These are phyloP conservation scores for Germaria angustata DNA, from an alignment of 2,888 invertebrate species.

Conservation along the genomic window DNA sequence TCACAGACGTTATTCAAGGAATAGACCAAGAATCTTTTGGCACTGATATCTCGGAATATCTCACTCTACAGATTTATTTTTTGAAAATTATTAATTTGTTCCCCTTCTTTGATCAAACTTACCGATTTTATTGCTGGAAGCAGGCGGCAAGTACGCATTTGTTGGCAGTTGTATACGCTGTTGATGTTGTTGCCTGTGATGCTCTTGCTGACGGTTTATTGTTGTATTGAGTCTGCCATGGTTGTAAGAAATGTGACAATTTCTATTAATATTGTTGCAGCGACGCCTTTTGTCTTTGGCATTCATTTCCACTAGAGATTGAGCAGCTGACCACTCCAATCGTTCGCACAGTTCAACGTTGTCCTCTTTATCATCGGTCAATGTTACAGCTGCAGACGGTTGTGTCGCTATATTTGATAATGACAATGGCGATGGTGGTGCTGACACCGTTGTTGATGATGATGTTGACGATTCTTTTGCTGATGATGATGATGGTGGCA, in stretches of 20 bases:
- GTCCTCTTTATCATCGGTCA: conserved; percentile 59
- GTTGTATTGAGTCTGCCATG: background rate
- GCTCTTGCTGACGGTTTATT: conserved; percentile 21
- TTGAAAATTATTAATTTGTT: background rate
- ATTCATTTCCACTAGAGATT: conserved; percentile 79
- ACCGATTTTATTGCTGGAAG: conserved; percentile 51
- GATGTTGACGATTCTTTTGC: conserved; percentile 29
- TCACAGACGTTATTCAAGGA: too few species aligned
- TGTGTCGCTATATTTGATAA: conserved; percentile 33
- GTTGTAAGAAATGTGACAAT: conserved; percentile 4
- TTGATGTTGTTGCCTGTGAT: conserved; percentile 1
- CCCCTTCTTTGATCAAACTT: conserved; percentile 14
- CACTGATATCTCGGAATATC: background rate
- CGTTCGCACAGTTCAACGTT: conserved; percentile 75
- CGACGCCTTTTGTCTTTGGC: conserved; percentile 75
- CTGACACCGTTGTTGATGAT: background rate
- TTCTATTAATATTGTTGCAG: conserved; percentile 41
- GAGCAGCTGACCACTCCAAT: conserved; percentile 79
- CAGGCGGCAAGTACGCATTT: conserved; percentile 28
- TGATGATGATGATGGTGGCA: conserved; percentile 1
- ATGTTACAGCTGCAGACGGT: conserved; percentile 49
- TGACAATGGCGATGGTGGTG: background rate
- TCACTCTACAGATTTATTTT: too few species aligned
- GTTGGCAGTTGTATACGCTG: conserved; percentile 28
- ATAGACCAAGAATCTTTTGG: too few species aligned